Evolutionary conservation across 2,888 invertebrate species (phyloP).

Genomic region (Morinoia aosen): DNA sequence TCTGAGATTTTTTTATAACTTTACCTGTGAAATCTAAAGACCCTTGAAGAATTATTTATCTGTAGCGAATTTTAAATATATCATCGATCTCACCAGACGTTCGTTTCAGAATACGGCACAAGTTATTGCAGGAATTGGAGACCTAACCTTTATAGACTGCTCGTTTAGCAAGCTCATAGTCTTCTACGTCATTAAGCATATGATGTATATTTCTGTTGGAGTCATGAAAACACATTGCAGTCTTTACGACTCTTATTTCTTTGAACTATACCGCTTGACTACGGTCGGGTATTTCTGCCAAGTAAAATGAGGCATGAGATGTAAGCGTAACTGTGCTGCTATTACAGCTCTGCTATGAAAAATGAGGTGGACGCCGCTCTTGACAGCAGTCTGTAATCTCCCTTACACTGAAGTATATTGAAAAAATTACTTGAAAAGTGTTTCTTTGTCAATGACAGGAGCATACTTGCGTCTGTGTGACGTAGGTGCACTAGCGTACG

Average conservation of each 20-base stretch:
- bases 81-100: background rate
- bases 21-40: background rate
- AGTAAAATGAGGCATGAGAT: background rate
- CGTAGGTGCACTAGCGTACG: background rate
- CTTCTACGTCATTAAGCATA: background rate
- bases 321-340: background rate
- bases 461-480: background rate
- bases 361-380: background rate
- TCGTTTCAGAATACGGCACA: background rate
- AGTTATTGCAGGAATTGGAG: background rate
- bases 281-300: background rate
- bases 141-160: background rate
- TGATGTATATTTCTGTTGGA: background rate
- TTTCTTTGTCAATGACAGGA: background rate
- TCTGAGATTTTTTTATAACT: background rate
- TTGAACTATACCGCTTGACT: background rate
- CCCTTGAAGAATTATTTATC: background rate
- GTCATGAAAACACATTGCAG: background rate
- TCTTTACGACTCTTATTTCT: background rate
- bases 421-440: background rate
- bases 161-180: background rate
- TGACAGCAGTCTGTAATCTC: slow-evolving; percentile 1
- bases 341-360: background rate
- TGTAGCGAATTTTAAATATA: background rate
- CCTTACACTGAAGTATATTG: background rate